Evolutionary conservation across 2,113 vertebrate species (phyloP).

Genomic region (Nibea albiflora): DNA sequence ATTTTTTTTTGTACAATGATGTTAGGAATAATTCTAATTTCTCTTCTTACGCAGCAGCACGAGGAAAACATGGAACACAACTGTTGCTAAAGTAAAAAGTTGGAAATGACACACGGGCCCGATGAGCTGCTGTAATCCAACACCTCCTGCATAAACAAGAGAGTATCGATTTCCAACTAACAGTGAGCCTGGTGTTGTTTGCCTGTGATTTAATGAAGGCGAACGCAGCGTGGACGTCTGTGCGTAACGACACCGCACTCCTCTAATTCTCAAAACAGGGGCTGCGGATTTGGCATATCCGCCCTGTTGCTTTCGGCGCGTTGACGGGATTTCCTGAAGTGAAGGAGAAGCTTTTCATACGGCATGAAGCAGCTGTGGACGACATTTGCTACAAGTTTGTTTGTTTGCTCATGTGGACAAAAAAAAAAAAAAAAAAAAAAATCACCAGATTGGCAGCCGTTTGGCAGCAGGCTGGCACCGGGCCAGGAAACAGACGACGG

Average conservation of each 20-base stretch:
- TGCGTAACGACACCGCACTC: background rate
- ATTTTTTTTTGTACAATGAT: background rate
- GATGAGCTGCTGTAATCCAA: background rate
- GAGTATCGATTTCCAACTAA: background rate
- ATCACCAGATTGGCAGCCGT: too few relatives aligned
- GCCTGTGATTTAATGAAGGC: background rate
- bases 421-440: background rate
- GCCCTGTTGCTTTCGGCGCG: background rate
- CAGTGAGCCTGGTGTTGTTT: background rate
- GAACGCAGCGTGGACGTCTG: background rate
- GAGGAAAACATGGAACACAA: background rate
- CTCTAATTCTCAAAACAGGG: background rate
- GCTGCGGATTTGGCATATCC: background rate
- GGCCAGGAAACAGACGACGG: background rate
- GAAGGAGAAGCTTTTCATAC: background rate
- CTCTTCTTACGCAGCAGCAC: background rate
- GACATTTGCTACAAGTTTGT: background rate
- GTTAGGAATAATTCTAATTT: background rate
- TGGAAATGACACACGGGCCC: background rate
- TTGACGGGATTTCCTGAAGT: background rate
- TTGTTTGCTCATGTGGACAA: background rate
- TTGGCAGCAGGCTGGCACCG: too few relatives aligned
- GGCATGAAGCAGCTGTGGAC: background rate
- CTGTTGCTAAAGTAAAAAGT: too few relatives aligned
- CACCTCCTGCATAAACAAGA: background rate